These are phyloP conservation scores for Oreochromis spilurus DNA, from an alignment of 2,113 vertebrate genomes.

Conservation along the genomic window DNA sequence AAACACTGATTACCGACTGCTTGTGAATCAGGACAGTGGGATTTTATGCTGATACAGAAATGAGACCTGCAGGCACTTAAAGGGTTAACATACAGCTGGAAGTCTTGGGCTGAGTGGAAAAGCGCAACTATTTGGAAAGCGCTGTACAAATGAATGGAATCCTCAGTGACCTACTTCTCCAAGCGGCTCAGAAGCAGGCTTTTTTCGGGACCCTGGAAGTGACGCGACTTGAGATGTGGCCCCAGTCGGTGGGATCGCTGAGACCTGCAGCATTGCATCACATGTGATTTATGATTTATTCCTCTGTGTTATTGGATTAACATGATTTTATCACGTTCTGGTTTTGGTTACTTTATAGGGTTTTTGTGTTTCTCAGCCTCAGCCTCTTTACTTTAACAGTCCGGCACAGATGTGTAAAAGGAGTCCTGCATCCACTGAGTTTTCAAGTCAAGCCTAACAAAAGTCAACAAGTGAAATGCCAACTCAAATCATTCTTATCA, in stretches of 20 bases:
- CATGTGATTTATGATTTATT: background rate
- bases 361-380: background rate
- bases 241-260: background rate
- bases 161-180: constrained; percentile 70
- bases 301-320: background rate
- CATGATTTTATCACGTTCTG: background rate
- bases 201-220: constrained; percentile 53
- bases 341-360: background rate
- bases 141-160: constrained; percentile 72
- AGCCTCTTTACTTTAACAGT: background rate
- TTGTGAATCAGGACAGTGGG: background rate
- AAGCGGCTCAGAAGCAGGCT: constrained; percentile 57
- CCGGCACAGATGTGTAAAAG: background rate
- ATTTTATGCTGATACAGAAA: background rate
- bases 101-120: constrained; percentile 60
- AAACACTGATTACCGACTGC: background rate
- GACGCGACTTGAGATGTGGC: constrained; percentile 33
- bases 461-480: background rate
- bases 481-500: background rate
- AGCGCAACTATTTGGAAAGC: constrained; percentile 69
- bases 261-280: background rate
- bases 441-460: background rate
- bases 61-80: background rate
- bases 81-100: constrained; percentile 65
- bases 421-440: background rate